phyloP scores from a whole-genome alignment of 1,140 invertebrate genomes.

The Drosophila tani region DNA sequence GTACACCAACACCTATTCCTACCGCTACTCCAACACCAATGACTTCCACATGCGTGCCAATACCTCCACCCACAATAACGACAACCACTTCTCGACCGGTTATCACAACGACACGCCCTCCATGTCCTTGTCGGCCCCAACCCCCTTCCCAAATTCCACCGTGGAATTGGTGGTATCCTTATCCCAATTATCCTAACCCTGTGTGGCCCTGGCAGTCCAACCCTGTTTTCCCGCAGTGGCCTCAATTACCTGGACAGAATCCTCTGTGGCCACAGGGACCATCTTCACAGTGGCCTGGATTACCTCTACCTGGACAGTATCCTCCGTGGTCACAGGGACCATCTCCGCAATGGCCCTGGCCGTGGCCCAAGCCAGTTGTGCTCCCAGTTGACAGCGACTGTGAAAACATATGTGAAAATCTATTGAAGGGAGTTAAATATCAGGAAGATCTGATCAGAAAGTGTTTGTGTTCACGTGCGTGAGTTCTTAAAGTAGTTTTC shows the following conservation, averaged over 20 bases:
- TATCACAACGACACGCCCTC: conserved; percentile 4
- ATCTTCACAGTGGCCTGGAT: not conserved
- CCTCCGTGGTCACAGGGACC: conserved; percentile 1
- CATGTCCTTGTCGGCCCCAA: conserved; percentile 9
- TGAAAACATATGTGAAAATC: conserved; percentile 32
- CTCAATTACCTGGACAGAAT: not conserved
- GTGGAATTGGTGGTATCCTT: conserved; percentile 22
- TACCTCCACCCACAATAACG: not conserved
- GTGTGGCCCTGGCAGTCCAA: conserved; percentile 23
- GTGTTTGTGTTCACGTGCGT: conserved; percentile 8
- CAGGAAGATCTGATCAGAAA: conserved; percentile 28
- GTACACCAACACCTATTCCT: not conserved
- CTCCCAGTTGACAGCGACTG: not conserved
- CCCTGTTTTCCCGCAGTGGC: conserved; percentile 8
- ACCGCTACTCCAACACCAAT: no score
- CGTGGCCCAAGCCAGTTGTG: conserved; percentile 14
- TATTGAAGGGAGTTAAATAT: conserved; percentile 30
- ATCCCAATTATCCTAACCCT: conserved; percentile 7
- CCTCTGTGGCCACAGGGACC: conserved; percentile 4
- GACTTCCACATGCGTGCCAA: not conserved
- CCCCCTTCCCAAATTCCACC: conserved; percentile 5
- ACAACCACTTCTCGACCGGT: not conserved
- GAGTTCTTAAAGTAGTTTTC: not conserved
- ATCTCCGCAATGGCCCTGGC: conserved; percentile 11
- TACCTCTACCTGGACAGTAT: not conserved